These are phyloP conservation scores for Neuroscelio doddi DNA, from an alignment of 2,888 invertebrate species.

Conservation along the genomic window DNA sequence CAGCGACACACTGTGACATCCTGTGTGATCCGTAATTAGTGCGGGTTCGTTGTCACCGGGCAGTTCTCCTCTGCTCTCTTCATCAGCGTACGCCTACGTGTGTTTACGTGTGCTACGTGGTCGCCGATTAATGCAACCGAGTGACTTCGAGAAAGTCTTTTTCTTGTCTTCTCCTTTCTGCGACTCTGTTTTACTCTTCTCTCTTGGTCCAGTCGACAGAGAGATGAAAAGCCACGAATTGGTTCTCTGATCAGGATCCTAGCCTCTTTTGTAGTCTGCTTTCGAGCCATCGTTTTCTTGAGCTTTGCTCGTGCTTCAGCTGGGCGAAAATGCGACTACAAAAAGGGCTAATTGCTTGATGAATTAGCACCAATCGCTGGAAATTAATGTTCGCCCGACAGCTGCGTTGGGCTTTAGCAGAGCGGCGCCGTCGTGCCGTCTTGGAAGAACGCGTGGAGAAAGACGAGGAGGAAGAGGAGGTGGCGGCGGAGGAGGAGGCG, in stretches of 20 bases:
- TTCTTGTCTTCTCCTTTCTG: too few relatives aligned
- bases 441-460: slow-evolving; percentile 9
- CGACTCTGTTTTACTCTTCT: not conserved
- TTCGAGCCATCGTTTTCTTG: not conserved
- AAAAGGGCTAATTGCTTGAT: slow-evolving; percentile 22
- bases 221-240: too few relatives aligned
- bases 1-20: slow-evolving; percentile 24
- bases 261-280: slow-evolving; percentile 5
- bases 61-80: slow-evolving; percentile 7
- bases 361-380: slow-evolving; percentile 6
- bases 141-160: too few relatives aligned
- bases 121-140: not conserved
- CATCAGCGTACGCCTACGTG: slow-evolving; percentile 21
- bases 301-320: not conserved
- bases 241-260: not conserved
- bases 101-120: not conserved
- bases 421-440: slow-evolving; percentile 36
- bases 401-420: slow-evolving; percentile 20
- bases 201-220: too few relatives aligned
- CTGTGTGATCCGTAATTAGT: slow-evolving; percentile 36
- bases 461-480: too few relatives aligned
- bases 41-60: slow-evolving; percentile 32
- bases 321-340: slow-evolving; percentile 25
- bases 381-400: slow-evolving; percentile 38
- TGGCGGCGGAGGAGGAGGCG: too few relatives aligned